phyloP scores from a whole-genome alignment of 2,113 vertebrate genomes.

The Capra hircus region DNA sequence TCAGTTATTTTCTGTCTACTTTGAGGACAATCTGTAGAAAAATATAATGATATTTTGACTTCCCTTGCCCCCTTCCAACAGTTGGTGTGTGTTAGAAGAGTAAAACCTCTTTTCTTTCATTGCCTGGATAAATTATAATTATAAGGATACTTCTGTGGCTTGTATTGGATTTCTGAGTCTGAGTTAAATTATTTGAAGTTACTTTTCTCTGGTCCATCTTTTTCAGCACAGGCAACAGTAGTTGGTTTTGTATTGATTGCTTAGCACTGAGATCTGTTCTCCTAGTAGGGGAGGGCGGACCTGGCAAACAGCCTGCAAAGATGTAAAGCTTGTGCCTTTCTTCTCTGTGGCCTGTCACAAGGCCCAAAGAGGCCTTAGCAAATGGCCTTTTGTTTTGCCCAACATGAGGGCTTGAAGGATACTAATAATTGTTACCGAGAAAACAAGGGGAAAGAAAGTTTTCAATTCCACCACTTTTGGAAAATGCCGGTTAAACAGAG shows the following conservation, averaged over 20 bases:
- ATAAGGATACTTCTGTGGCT: not conserved
- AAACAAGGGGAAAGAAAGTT: not conserved
- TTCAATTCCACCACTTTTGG: not conserved
- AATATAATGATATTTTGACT: not conserved
- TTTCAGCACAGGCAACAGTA: not conserved
- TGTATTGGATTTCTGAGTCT: not conserved
- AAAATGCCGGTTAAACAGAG: not conserved
- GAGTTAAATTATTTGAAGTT: not conserved
- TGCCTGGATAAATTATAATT: not conserved
- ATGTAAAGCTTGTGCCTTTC: not conserved
- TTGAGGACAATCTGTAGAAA: not conserved
- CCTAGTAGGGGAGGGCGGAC: fast-evolving
- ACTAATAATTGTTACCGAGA: not conserved
- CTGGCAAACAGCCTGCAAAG: not conserved
- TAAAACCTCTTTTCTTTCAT: not conserved
- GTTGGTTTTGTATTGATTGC: not conserved
- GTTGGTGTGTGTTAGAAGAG: not conserved
- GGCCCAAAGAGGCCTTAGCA: not conserved
- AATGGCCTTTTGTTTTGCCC: not conserved
- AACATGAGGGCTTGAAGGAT: not conserved
- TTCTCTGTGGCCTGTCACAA: not conserved
- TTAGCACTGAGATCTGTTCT: not conserved
- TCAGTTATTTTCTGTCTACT: not conserved
- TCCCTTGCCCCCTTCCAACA: not conserved
- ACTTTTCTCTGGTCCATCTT: not conserved